A percentile compares a stretch with the other conserved stretches of the same genome.
Evolutionary conservation across 2,797 vertebrate genomes (phyloP).

Genomic region (Danio jaintianensis): DNA sequence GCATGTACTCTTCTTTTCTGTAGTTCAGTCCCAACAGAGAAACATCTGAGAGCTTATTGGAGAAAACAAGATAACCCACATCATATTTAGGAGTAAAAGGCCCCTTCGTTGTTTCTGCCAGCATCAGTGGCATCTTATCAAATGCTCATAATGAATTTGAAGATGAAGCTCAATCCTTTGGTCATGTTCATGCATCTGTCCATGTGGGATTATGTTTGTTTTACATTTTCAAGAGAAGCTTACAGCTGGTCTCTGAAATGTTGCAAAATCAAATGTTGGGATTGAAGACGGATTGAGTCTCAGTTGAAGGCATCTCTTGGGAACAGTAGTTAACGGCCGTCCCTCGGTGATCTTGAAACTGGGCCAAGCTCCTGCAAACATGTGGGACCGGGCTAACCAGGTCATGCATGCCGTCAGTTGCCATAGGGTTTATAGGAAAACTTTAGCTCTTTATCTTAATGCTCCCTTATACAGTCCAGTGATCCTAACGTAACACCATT

Average conservation of each 20-base stretch:
- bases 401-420: background rate
- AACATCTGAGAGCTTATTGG: too few relatives aligned
- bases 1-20: too few relatives aligned
- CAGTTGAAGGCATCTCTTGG: constrained; percentile 11
- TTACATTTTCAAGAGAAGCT: constrained; percentile 31
- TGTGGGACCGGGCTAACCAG: constrained; percentile 7
- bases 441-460: constrained; percentile 19
- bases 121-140: background rate
- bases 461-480: background rate
- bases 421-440: background rate
- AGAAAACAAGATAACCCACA: too few relatives aligned
- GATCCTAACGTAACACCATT: background rate
- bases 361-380: constrained; percentile 28
- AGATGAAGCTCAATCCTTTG: background rate
- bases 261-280: constrained; percentile 14
- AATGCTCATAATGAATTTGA: background rate
- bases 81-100: too few relatives aligned
- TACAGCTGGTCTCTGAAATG: constrained; percentile 33
- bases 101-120: background rate
- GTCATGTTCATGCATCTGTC: constrained; percentile 29
- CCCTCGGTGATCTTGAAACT: constrained; percentile 5
- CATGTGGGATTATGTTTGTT: constrained; percentile 25
- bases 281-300: constrained; percentile 33
- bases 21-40: too few relatives aligned
- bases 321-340: constrained; percentile 12